A percentile compares a stretch with the other conserved stretches of the same genome.
phyloP scores from a whole-genome alignment of 1,140 invertebrate genomes.

The Drosophila novamexicana region DNA sequence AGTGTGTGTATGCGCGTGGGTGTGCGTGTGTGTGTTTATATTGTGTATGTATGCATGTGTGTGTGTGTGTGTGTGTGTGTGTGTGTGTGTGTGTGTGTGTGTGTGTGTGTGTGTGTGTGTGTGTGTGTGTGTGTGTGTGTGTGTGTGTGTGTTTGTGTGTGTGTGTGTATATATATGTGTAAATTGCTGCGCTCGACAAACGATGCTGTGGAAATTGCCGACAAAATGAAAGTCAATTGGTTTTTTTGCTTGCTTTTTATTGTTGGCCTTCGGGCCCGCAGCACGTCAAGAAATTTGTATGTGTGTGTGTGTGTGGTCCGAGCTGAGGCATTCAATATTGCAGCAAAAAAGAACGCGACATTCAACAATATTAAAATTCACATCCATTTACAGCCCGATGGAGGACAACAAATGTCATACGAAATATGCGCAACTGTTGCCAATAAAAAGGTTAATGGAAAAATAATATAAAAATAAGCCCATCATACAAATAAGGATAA shows the following conservation, averaged over 20 bases:
- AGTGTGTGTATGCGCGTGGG: slow-evolving; percentile 7
- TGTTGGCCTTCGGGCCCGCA: slow-evolving; percentile 29
- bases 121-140: slow-evolving; percentile 2
- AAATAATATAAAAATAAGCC: slow-evolving; percentile 45
- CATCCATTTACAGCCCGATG: slow-evolving; percentile 37
- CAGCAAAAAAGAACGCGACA: slow-evolving; percentile 47
- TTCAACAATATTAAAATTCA: slow-evolving; percentile 73
- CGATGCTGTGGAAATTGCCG: slow-evolving; percentile 72
- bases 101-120: background rate
- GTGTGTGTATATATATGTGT: background rate
- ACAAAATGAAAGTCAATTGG: slow-evolving; percentile 83
- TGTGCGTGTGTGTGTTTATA: slow-evolving; percentile 5
- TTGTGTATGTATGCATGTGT: slow-evolving; percentile 4
- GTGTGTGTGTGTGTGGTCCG: slow-evolving; percentile 28
- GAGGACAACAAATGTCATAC: slow-evolving; percentile 50
- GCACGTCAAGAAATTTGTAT: slow-evolving; percentile 64
- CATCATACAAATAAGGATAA: slow-evolving; percentile 27
- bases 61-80: background rate
- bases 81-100: slow-evolving; percentile 8
- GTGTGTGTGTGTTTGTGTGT: slow-evolving; percentile 8
- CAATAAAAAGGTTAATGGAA: slow-evolving; percentile 80
- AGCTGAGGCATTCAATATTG: slow-evolving; percentile 82
- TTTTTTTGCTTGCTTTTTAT: slow-evolving; percentile 49
- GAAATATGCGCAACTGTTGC: slow-evolving; percentile 46
- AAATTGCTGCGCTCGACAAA: slow-evolving; percentile 43